Percentiles rank a stretch among this genome's conserved stretches.
These are phyloP conservation scores for Allolobophora icterica DNA, from an alignment of 2,888 invertebrate genomes.

Conservation along the genomic window DNA sequence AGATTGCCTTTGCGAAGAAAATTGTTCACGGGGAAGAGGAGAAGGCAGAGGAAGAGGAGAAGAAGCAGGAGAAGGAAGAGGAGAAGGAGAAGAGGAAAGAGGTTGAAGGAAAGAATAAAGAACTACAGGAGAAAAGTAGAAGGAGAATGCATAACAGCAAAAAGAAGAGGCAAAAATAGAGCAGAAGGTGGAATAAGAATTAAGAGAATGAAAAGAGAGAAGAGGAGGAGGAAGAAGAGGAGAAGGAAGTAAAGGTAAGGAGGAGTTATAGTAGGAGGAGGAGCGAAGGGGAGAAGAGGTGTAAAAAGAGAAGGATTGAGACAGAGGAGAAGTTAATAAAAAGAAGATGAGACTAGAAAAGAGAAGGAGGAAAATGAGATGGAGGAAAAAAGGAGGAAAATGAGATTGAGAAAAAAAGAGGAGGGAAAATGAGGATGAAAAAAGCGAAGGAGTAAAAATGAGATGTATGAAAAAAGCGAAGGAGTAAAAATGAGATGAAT, in stretches of 20 bases:
- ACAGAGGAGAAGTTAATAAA: not conserved
- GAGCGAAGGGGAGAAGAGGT: not conserved
- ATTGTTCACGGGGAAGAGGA: not conserved
- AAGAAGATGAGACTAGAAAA: not conserved
- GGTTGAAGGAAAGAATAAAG: too few species aligned
- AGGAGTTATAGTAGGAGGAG: not conserved
- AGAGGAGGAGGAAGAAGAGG: not conserved
- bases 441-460: too few species aligned
- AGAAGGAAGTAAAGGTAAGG: not conserved
- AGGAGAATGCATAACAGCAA: too few species aligned
- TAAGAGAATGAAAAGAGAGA: not conserved
- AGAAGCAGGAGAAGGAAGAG: not conserved
- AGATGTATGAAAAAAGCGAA: not conserved
- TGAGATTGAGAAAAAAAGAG: not conserved
- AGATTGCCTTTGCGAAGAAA: too few species aligned
- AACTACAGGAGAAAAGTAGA: too few species aligned
- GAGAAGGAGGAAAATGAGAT: not conserved
- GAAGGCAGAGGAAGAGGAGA: not conserved
- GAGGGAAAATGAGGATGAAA: not conserved
- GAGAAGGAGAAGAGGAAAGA: not conserved
- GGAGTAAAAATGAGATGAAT: not conserved
- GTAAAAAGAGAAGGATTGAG: not conserved
- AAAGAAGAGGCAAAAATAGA: too few species aligned
- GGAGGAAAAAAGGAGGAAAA: not conserved
- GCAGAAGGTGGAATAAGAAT: too few species aligned